Evolutionary conservation across 2,797 vertebrate species (phyloP).

Genomic region (Enteromius paludinosus): DNA sequence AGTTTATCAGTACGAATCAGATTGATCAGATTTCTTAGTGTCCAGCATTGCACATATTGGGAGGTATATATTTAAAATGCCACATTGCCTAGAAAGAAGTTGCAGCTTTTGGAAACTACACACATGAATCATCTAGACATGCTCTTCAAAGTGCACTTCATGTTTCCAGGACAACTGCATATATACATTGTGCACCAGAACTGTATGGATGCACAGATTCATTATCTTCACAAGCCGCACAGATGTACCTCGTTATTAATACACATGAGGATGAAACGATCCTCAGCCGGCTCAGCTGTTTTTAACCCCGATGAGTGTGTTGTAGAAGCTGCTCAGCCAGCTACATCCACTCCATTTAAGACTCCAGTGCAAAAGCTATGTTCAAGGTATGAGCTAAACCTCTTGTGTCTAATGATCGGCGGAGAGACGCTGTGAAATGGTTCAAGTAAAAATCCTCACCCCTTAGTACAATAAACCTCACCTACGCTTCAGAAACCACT

Average conservation of each 20-base stretch:
- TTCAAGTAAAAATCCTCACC: conserved; percentile 55
- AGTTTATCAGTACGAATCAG: not conserved
- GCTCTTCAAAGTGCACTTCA: conserved; percentile 14
- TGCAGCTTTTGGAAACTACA: conserved; percentile 11
- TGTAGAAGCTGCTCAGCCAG: conserved; percentile 51
- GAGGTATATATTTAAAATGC: not conserved
- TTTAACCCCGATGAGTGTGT: conserved; percentile 39
- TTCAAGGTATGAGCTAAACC: conserved; percentile 48
- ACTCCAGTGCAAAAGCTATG: conserved; percentile 50
- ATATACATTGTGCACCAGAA: conserved; percentile 7
- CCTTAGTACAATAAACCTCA: conserved; percentile 53
- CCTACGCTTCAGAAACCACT: conserved; percentile 51
- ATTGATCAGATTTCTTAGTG: not conserved
- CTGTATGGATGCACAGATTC: conserved; percentile 20
- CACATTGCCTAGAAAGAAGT: conserved; percentile 1
- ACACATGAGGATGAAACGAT: conserved; percentile 25
- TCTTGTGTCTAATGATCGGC: conserved; percentile 57
- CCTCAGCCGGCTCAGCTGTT: conserved; percentile 23
- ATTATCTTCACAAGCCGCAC: conserved; percentile 13
- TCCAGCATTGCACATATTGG: not conserved
- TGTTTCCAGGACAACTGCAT: conserved; percentile 35
- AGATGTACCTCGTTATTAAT: conserved; percentile 48
- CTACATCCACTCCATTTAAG: conserved; percentile 56
- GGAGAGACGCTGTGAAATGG: conserved; percentile 54
- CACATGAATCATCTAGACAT: conserved; percentile 4